Percentiles rank a stretch among this genome's conserved stretches.
phyloP scores from a whole-genome alignment of 1,140 invertebrate species.

The Procambarus clarkii region DNA sequence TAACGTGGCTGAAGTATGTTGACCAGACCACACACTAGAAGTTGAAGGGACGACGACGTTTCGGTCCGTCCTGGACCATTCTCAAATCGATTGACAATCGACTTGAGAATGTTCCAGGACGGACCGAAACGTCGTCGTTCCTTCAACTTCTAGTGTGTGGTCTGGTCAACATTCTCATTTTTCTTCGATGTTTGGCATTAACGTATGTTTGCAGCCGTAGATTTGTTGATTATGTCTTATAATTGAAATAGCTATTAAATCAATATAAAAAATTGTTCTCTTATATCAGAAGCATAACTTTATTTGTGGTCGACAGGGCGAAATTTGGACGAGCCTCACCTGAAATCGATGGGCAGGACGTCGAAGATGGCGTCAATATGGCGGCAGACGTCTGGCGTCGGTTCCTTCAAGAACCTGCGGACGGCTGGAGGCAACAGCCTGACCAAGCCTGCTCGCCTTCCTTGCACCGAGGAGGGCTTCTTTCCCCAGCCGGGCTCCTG shows the following conservation, averaged over 20 bases:
- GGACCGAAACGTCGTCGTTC: too few relatives aligned
- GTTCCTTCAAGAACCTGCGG: conserved; percentile 14
- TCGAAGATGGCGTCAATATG: conserved; percentile 32
- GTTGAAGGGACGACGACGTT: too few relatives aligned
- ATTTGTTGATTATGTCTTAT: neutral
- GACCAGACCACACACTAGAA: too few relatives aligned
- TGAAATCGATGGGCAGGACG: neutral
- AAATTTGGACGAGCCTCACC: conserved; percentile 16
- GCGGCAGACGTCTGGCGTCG: conserved; percentile 19
- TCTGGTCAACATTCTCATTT: neutral
- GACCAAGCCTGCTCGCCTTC: conserved; percentile 6
- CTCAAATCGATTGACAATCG: too few relatives aligned
- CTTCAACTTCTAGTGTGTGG: too few relatives aligned
- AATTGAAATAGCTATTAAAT: neutral
- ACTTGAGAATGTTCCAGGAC: too few relatives aligned
- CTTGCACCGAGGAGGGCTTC: conserved; percentile 80
- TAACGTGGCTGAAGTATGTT: too few relatives aligned
- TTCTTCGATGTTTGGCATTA: neutral
- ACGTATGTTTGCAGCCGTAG: neutral
- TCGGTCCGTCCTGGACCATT: too few relatives aligned
- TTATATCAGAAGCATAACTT: neutral
- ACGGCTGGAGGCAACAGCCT: conserved; percentile 36
- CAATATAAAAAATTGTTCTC: neutral
- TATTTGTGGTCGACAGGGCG: neutral
- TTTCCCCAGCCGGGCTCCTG: conserved; percentile 82